Evolutionary conservation across 2,888 invertebrate species (phyloP), one percentile per base, ranked within the genome.

Genomic region (Erannis defoliaria): DNA sequence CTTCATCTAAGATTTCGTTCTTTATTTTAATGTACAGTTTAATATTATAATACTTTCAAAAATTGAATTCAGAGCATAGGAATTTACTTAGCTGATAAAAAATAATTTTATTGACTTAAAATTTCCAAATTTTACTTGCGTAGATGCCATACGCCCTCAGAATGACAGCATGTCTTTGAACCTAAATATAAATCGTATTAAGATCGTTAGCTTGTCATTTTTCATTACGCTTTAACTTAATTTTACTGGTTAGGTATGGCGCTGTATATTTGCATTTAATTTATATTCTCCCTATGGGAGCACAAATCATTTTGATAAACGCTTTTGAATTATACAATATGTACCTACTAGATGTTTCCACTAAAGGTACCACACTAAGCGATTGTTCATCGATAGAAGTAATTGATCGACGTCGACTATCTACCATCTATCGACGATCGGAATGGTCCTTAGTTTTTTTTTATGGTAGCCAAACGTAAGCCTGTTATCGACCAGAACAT

Each of bases 241-340:
- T 42, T 42, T 42, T 31, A 42, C 19, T 16, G 31, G 42, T 6
- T 26, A 37, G 16, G 21, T 40, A 14, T 42, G 29, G 26, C 42
- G 9, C 26, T 14, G 14, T 18, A 42, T 10, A 53, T 53, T 42
- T 42, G 21, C 40, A 53, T 53, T 31, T 38, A 26, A 51, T 38
- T 42, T 40, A 18, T 42, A 29, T 40, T 53, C 29, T 42, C 14
- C 12, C 18, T 26, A 9, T 42, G 53, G 53, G 10, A 31, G 42
- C 19, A 10, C 21, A n/a, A 42, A 0, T 37, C 19, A 35, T n/a
- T 49, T 35, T 31, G 19, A 33, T 19, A 18, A 35, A 43, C 8
- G 42, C 18, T 9, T 18, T 18, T 10, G 9, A 38, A 10, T 18
- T 1, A 18, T 18, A 18, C 3, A 10, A 38, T n/a, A n/a, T n/a